Percentiles rank a stretch among this genome's conserved stretches.
Evolutionary conservation across 2,888 invertebrate species (phyloP).

Genomic region (Rhaphigaster nebulosa): DNA sequence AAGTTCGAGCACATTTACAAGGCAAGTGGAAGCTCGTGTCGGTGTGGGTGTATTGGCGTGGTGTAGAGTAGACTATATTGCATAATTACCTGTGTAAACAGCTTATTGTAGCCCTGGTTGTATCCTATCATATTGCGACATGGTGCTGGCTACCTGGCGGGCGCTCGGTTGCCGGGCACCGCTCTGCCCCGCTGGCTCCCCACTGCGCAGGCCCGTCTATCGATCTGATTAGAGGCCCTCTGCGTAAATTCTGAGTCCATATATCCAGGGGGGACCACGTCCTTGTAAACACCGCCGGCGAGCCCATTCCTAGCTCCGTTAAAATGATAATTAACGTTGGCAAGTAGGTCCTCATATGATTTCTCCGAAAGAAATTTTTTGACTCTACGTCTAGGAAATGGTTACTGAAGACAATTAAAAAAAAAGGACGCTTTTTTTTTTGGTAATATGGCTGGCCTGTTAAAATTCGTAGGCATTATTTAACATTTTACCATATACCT

Average conservation of each 20-base stretch:
- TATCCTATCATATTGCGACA: constrained; percentile 83
- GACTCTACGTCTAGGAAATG: too few species aligned
- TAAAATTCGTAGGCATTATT: too few species aligned
- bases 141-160: constrained; percentile 67
- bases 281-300: constrained; percentile 55
- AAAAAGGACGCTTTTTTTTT: too few species aligned
- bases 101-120: constrained; percentile 86
- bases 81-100: constrained; percentile 81
- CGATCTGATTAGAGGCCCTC: constrained; percentile 62
- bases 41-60: background rate
- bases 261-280: constrained; percentile 54
- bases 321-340: background rate
- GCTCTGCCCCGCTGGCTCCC: constrained; percentile 25
- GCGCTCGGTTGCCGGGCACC: constrained; percentile 41
- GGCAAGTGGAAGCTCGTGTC: background rate
- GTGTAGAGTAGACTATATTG: background rate
- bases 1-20: background rate
- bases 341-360: background rate
- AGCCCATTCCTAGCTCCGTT: background rate
- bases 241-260: constrained; percentile 58
- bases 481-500: too few species aligned
- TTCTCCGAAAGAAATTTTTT: too few species aligned
- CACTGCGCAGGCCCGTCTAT: constrained; percentile 61
- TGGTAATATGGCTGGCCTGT: too few species aligned
- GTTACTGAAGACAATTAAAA: too few species aligned